These are phyloP conservation scores for Spinibarbus caldwelli DNA, from an alignment of 2,797 vertebrate genomes.

Conservation along the genomic window DNA sequence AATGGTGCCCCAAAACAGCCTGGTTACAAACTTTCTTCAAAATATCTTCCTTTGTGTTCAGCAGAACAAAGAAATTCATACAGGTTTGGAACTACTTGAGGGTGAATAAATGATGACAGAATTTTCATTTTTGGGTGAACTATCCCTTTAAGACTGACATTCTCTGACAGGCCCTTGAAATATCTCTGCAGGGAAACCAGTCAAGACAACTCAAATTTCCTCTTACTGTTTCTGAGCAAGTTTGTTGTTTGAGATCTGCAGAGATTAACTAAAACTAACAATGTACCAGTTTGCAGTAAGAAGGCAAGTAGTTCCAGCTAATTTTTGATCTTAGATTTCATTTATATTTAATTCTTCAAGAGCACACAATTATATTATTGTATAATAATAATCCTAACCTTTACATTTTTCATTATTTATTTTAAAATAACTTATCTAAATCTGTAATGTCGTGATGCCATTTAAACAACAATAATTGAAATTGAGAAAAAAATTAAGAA, in stretches of 20 bases:
- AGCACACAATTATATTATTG: not conserved
- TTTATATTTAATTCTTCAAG: not conserved
- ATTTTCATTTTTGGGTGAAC: too few relatives aligned
- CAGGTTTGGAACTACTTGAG: too few relatives aligned
- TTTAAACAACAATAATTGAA: not conserved
- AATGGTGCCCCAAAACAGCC: too few relatives aligned
- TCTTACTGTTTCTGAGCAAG: conserved; percentile 34
- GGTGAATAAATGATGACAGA: too few relatives aligned
- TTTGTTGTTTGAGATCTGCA: conserved; percentile 3
- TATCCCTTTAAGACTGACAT: not conserved
- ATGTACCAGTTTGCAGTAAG: too few relatives aligned
- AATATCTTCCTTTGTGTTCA: too few relatives aligned
- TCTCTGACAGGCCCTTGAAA: conserved; percentile 16
- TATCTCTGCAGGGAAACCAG: conserved; percentile 16
- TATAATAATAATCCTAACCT: not conserved
- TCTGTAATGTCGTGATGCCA: not conserved
- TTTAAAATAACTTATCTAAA: not conserved
- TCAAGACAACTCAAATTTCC: not conserved
- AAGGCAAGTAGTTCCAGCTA: not conserved
- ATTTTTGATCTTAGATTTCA: not conserved
- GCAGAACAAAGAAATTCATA: too few relatives aligned
- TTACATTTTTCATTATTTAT: not conserved
- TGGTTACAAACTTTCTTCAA: too few relatives aligned
- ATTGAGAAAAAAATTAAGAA: not conserved
- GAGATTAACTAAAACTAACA: too few relatives aligned